Evolutionary conservation across 2,797 vertebrate genomes (phyloP).

Genomic region (Hipposideros larvatus): DNA sequence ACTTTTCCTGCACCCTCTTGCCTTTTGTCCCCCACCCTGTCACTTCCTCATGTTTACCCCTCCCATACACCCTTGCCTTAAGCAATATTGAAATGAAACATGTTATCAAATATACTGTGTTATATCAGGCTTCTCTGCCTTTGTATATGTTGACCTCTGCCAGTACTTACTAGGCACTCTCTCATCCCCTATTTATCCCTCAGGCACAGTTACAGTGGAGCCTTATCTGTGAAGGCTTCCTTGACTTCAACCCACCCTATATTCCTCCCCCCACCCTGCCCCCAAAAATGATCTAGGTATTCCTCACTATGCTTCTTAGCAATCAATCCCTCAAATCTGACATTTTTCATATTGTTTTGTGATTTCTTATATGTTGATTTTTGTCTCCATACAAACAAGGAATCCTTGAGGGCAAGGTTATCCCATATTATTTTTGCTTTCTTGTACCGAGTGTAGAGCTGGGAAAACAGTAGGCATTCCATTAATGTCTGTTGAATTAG

Average conservation of each 20-base stretch:
- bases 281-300: not conserved
- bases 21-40: not conserved
- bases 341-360: not conserved
- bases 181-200: not conserved
- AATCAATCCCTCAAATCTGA: not conserved
- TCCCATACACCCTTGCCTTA: not conserved
- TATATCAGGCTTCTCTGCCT: not conserved
- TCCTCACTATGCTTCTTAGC: not conserved
- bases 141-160: not conserved
- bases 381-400: not conserved
- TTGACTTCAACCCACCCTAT: rapidly evolving
- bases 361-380: constrained; percentile 18
- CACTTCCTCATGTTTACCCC: not conserved
- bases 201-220: not conserved
- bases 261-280: too few relatives aligned
- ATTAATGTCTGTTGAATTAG: not conserved
- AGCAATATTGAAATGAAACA: not conserved
- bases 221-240: not conserved
- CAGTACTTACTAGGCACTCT: not conserved
- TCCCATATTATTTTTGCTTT: not conserved
- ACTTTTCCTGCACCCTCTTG: not conserved
- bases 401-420: not conserved
- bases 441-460: not conserved
- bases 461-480: not conserved
- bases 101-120: not conserved